Conservation (phyloP, 2,113 vertebrate species). For the Capreolus pygargus region DNA sequence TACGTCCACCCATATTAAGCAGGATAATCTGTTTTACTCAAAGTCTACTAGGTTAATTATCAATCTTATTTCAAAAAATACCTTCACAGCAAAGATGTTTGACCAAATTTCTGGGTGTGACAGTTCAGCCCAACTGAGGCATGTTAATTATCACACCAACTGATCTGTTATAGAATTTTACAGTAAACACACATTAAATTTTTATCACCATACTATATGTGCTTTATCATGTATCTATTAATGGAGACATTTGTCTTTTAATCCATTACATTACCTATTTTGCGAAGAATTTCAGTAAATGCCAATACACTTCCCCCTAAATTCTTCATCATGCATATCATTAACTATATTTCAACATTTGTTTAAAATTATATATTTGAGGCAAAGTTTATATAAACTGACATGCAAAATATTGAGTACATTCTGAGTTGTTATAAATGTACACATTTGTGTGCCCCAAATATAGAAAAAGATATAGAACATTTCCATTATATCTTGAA, state of each 20-base stretch:
- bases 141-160: not conserved
- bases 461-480: too few relatives aligned
- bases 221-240: not conserved
- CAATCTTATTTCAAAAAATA: not conserved
- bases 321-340: not conserved
- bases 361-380: not conserved
- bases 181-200: not conserved
- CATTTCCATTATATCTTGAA: not conserved
- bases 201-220: not conserved
- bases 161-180: not conserved
- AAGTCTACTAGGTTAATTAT: not conserved
- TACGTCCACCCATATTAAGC: not conserved
- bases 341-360: not conserved
- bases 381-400: not conserved
- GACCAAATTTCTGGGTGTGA: not conserved
- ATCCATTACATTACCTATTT: not conserved
- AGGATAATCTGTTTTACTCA: not conserved
- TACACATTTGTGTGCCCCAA: not conserved
- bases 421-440: not conserved
- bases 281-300: not conserved
- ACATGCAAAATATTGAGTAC: not conserved
- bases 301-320: not conserved
- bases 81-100: not conserved
- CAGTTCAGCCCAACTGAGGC: not conserved
- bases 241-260: not conserved